Evolutionary conservation across 64 coral and sea anemone species (phyloP).

Genomic region (Astreopora myriophthalma): DNA sequence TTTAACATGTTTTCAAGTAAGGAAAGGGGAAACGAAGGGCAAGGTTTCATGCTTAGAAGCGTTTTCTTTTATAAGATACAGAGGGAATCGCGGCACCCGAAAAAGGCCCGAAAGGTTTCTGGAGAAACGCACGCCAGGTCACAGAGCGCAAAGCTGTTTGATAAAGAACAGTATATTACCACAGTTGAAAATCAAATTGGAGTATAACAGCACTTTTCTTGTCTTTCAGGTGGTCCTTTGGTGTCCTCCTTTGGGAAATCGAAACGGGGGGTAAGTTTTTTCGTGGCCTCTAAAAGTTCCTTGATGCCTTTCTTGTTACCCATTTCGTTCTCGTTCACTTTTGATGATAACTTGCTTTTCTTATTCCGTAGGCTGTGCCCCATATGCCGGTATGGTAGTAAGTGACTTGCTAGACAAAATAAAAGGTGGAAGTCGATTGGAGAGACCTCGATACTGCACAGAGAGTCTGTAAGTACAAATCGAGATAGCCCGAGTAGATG

Average conservation of each 20-base stretch:
- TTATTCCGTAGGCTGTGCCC: neutral
- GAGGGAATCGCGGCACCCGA: too few species aligned
- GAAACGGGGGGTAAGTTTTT: constrained; percentile 80
- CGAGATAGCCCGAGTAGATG: neutral
- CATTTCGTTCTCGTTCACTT: neutral
- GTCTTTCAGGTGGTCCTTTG: constrained; percentile 76
- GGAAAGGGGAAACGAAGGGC: too few species aligned
- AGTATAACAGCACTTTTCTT: neutral
- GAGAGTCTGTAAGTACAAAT: constrained; percentile 18
- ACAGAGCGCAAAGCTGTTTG: too few species aligned
- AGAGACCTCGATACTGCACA: constrained; percentile 13
- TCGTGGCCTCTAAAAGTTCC: neutral
- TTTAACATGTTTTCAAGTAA: too few species aligned
- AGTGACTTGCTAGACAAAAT: neutral
- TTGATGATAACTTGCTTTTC: neutral
- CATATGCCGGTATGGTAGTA: neutral
- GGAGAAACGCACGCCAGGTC: too few species aligned
- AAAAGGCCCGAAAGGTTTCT: too few species aligned
- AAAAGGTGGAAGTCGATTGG: constrained; percentile 42
- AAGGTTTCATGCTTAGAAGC: too few species aligned
- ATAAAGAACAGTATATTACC: too few species aligned
- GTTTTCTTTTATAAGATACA: too few species aligned
- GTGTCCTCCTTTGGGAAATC: constrained; percentile 83
- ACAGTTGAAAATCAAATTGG: too few species aligned
- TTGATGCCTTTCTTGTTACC: neutral